phyloP scores from a whole-genome alignment of 2,888 invertebrate species.

The Orgyia antiqua region DNA sequence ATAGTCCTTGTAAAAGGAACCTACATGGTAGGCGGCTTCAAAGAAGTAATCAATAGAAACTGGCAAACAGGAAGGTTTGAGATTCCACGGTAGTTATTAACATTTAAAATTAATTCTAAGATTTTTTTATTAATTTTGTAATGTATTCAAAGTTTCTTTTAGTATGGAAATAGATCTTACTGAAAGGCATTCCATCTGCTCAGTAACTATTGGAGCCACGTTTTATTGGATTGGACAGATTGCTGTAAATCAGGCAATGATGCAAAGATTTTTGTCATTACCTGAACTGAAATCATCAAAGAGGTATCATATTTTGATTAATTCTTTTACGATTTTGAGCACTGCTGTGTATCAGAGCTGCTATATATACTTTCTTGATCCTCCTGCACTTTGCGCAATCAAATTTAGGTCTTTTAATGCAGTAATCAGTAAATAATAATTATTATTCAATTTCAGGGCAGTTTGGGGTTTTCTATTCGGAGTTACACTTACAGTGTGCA shows the following conservation, averaged over 20 bases:
- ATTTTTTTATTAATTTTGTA: too few species aligned
- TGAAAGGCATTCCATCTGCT: conserved; percentile 85
- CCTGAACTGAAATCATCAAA: conserved; percentile 81
- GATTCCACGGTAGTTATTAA: conserved; percentile 67
- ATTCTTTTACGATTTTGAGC: too few species aligned
- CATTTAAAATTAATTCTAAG: background rate
- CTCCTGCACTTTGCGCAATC: background rate
- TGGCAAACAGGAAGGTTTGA: conserved; percentile 80
- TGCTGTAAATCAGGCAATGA: conserved; percentile 88
- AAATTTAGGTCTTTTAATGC: background rate
- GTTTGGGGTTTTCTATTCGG: conserved; percentile 84
- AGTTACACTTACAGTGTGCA: conserved; percentile 79
- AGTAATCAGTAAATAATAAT: too few species aligned
- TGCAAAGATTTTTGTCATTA: conserved; percentile 85
- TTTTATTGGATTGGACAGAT: conserved; percentile 85
- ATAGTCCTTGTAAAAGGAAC: conserved; percentile 82
- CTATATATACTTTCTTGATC: background rate
- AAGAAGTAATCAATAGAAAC: conserved; percentile 76
- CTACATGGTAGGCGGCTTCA: conserved; percentile 79
- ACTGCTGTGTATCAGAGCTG: too few species aligned
- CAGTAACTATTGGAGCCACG: conserved; percentile 83
- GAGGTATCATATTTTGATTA: conserved; percentile 26
- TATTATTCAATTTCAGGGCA: conserved; percentile 81
- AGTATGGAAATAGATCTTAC: conserved; percentile 83
- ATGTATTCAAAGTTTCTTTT: too few species aligned